Percentiles rank a stretch among this genome's conserved stretches.
phyloP scores from a whole-genome alignment of 2,113 vertebrate species.

The Osmerus mordax region DNA sequence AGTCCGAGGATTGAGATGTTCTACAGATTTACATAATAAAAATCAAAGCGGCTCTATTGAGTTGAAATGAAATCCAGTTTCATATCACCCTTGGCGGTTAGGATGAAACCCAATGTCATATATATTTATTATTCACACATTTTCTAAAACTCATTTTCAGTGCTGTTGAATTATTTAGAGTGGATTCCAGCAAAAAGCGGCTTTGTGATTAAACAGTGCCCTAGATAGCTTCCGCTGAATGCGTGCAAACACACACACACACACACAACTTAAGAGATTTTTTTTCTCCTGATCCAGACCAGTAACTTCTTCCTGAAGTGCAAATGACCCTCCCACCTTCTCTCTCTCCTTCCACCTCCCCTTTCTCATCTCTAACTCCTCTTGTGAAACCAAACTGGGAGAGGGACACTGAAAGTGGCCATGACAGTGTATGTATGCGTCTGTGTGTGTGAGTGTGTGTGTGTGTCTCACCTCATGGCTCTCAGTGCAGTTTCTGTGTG shows the following conservation, averaged over 20 bases:
- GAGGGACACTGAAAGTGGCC: no score
- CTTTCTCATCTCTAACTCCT: neutral
- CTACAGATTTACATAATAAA: neutral
- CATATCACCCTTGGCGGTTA: constrained; percentile 26
- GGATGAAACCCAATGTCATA: constrained; percentile 50
- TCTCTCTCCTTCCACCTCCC: neutral
- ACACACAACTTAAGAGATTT: neutral
- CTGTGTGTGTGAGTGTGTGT: no score
- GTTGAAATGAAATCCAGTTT: constrained; percentile 35
- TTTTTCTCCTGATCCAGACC: neutral
- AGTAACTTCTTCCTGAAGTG: neutral
- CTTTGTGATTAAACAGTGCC: constrained; percentile 68
- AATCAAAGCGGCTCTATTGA: constrained; percentile 22
- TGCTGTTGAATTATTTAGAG: constrained; percentile 68
- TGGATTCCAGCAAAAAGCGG: constrained; percentile 64
- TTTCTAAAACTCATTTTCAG: constrained; percentile 61
- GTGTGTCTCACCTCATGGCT: no score
- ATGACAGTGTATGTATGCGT: no score
- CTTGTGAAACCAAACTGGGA: no score
- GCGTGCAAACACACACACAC: constrained; percentile 5
- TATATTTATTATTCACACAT: constrained; percentile 68
- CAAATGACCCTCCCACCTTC: neutral
- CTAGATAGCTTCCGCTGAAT: constrained; percentile 41
- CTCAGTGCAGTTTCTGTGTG: no score
- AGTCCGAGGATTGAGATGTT: neutral